Percentiles rank a stretch among this genome's conserved stretches.
Conservation (phyloP, 2,888 invertebrate genomes). For the Phorcus lineatus region DNA sequence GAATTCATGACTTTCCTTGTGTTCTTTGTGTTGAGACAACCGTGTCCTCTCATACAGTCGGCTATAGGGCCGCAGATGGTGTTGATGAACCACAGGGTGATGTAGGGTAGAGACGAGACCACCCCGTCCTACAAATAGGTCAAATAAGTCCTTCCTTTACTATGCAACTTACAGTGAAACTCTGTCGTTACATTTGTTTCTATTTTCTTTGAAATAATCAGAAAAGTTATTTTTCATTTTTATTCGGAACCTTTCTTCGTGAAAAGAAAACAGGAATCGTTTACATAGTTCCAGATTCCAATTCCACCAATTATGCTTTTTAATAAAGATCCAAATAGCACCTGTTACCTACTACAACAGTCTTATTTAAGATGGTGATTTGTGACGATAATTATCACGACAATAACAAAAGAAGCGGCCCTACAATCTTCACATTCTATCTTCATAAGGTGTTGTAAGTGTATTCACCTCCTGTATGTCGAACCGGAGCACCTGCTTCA, state of each 20-base stretch:
- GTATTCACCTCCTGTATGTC: conserved; percentile 63
- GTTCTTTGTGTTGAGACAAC: conserved; percentile 45
- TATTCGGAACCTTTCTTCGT: background rate
- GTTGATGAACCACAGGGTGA: conserved; percentile 88
- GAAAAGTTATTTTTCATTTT: too few species aligned
- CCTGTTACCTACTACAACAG: too few species aligned
- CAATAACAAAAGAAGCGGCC: background rate
- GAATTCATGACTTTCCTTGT: conserved; percentile 52
- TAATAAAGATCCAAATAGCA: too few species aligned
- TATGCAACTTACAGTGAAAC: too few species aligned
- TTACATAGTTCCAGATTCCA: too few species aligned
- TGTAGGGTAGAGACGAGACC: conserved; percentile 89
- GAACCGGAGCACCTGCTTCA: conserved; percentile 73
- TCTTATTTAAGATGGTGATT: too few species aligned
- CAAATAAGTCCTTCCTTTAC: background rate
- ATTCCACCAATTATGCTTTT: too few species aligned
- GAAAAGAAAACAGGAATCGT: too few species aligned
- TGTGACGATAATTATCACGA: too few species aligned
- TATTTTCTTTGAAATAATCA: too few species aligned
- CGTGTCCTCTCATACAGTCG: conserved; percentile 82
- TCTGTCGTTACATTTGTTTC: too few species aligned
- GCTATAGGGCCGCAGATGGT: conserved; percentile 89
- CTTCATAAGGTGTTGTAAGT: background rate
- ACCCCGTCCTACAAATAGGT: conserved; percentile 83
- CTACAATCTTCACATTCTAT: too few species aligned